Conservation (phyloP, 2,797 vertebrate genomes). For the Loriculus beryllinus region DNA sequence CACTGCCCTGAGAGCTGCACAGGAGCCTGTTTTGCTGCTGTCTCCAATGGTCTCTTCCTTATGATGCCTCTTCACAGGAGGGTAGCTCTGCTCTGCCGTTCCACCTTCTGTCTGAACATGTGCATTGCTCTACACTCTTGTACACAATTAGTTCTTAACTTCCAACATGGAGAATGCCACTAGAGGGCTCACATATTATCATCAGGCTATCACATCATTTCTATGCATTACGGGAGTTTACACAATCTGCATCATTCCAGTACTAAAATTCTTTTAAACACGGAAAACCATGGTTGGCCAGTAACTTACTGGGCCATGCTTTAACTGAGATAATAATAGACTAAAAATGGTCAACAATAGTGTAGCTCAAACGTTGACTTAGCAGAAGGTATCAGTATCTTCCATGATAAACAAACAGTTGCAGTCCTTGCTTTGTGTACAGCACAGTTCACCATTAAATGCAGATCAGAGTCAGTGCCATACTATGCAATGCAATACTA, state of each 20-base stretch:
- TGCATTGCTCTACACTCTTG: fast-evolving
- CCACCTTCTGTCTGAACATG: fast-evolving
- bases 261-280: not conserved
- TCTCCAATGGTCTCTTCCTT: not conserved
- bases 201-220: not conserved
- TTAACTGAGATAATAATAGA: not conserved
- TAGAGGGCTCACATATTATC: constrained; percentile 20
- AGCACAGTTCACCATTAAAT: not conserved
- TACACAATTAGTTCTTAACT: not conserved
- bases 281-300: not conserved
- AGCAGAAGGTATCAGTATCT: not conserved
- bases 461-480: not conserved
- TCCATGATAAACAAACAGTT: not conserved
- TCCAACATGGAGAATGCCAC: not conserved
- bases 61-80: not conserved
- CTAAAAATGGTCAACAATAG: not conserved
- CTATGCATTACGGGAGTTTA: not conserved
- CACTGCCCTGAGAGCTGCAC: fast-evolving
- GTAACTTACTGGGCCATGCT: fast-evolving
- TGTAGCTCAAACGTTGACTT: not conserved
- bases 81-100: too few relatives aligned
- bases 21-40: not conserved
- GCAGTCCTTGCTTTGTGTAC: not conserved
- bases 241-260: not conserved
- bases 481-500: not conserved